Evolutionary conservation across 2,113 vertebrate genomes (phyloP), one percentile per base, ranked within the genome.

Genomic region (Corvus moneduloides): DNA sequence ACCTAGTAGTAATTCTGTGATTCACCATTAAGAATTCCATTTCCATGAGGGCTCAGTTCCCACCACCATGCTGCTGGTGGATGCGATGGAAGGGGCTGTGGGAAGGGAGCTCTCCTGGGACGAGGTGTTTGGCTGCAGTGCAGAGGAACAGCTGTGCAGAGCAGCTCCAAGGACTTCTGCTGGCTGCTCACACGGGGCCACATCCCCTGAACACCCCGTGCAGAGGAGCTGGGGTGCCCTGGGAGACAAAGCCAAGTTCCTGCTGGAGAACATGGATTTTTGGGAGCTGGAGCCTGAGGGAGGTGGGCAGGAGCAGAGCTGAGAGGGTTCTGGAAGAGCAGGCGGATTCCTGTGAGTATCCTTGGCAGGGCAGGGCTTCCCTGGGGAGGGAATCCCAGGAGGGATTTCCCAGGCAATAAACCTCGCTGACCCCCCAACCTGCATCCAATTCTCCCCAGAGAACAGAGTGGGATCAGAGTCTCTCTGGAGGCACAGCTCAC

Each of bases 391-490:
- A 20, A 67, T 12, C 14, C 49, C 33, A 32, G 35, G 35, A 76
- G 35, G 32, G n/a, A 54, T 41, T 54, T 26, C n/a, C 28, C 19
- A 35, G 12, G 43, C 46, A 63, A 5, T 5, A 41, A 84, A 43
- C 35, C 76, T 55, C 1, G 0, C 11, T 6, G 41, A 37, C 46
- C 15, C 22, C 30, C 2, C 8, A 10, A 8, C 68, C 32, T 28
- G 46, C 4, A 3, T 7, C 15, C 5, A 1, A 9, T 22, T 58
- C 11, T n/a, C 71, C 24, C 59, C 0, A 0, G 41, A 37, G 43
- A 68, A 5, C 41, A 37, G 48, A 28, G 22, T 39, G 69, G 49
- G 49, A 33, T 46, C 59, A 55, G 27, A 27, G 58, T 46, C 22
- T 8, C 21, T 22, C n/a, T 46, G 49, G 27, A 46, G 66, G 14